phyloP scores from a whole-genome alignment of 2,797 vertebrate genomes.

The Notoglanidium macrostoma region DNA sequence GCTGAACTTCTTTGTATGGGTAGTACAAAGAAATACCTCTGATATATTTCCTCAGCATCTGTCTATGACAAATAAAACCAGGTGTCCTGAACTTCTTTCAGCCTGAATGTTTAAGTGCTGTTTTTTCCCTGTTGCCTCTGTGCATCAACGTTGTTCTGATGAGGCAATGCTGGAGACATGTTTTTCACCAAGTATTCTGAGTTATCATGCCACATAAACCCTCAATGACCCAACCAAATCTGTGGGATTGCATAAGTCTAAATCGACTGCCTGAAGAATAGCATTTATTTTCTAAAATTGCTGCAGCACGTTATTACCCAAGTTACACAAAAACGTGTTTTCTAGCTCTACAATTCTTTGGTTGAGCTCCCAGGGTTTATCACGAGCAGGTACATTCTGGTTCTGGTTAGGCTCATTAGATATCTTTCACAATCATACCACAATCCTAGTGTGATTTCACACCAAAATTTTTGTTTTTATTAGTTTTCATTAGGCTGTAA shows the following conservation, averaged over 20 bases:
- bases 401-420: background rate
- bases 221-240: slow-evolving; percentile 1
- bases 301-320: background rate
- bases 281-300: slow-evolving; percentile 5
- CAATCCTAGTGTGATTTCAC: background rate
- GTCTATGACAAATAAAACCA: slow-evolving; percentile 2
- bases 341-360: background rate
- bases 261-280: background rate
- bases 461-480: background rate
- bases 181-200: background rate
- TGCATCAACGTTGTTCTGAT: background rate
- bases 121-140: background rate
- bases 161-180: background rate
- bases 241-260: background rate
- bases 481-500: background rate
- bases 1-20: background rate
- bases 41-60: background rate
- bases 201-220: slow-evolving; percentile 8
- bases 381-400: background rate
- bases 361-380: background rate
- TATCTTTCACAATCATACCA: background rate
- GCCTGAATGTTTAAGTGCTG: background rate
- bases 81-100: background rate
- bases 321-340: background rate
- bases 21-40: background rate